Evolutionary conservation across 2,888 invertebrate species (phyloP).

Genomic region (Fragum sueziense): DNA sequence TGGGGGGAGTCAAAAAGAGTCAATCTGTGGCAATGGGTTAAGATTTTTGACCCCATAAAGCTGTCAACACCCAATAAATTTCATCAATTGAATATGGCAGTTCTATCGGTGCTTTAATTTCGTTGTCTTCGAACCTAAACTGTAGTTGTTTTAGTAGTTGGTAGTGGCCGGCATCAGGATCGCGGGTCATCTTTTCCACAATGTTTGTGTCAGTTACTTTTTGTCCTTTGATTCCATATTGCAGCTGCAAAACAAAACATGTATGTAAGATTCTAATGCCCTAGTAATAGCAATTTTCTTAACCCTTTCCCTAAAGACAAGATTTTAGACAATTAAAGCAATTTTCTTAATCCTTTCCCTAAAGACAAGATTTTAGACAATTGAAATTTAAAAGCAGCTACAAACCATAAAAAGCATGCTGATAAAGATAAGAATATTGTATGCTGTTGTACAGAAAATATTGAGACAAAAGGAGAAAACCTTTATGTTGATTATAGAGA

Average conservation of each 20-base stretch:
- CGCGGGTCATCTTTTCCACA: not conserved
- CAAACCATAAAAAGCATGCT: no score
- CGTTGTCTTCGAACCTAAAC: slow-evolving; percentile 21
- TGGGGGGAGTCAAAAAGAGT: no score
- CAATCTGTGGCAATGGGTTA: no score
- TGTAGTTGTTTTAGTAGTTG: slow-evolving; percentile 40
- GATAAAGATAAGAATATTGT: no score
- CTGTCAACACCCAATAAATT: slow-evolving; percentile 52
- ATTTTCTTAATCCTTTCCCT: not conserved
- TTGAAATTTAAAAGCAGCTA: not conserved
- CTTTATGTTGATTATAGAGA: no score
- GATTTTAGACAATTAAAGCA: not conserved
- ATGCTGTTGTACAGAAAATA: no score
- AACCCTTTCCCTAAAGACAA: not conserved
- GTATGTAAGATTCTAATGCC: not conserved
- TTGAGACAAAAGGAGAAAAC: no score
- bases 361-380: not conserved
- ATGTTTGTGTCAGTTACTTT: slow-evolving; percentile 18
- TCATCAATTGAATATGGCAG: slow-evolving; percentile 46
- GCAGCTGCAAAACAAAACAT: slow-evolving; percentile 32
- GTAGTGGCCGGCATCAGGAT: slow-evolving; percentile 7
- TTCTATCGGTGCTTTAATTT: slow-evolving; percentile 44
- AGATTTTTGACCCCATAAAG: slow-evolving; percentile 32
- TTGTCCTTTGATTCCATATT: slow-evolving; percentile 41
- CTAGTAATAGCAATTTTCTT: not conserved